Percentiles rank a stretch among this genome's conserved stretches.
These are phyloP conservation scores for Lytechinus variegatus DNA, from an alignment of 35 echinoderm and acorn worm genomes.

Conservation along the genomic window DNA sequence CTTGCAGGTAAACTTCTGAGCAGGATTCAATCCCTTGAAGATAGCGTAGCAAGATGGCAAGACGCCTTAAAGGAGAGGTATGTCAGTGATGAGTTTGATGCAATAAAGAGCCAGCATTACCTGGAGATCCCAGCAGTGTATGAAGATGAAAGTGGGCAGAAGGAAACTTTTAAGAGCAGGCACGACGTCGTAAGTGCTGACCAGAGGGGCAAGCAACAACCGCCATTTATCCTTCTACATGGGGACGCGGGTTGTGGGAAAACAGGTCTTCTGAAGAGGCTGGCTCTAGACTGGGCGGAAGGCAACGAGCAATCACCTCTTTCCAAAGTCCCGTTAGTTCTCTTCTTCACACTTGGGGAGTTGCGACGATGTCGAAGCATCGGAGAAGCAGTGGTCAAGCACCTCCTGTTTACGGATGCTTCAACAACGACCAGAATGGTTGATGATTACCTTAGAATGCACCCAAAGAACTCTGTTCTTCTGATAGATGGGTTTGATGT, in stretches of 20 bases:
- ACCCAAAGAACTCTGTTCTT: background rate
- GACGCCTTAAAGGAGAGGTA: background rate
- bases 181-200: background rate
- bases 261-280: background rate
- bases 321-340: background rate
- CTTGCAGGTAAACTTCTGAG: background rate
- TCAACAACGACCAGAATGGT: constrained; percentile 2
- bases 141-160: background rate
- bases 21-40: background rate
- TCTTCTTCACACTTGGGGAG: background rate
- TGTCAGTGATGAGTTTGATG: background rate
- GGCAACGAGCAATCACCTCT: background rate
- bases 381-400: constrained; percentile 17
- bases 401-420: background rate
- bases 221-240: background rate
- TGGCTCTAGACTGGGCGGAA: constrained; percentile 4
- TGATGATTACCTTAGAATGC: constrained; percentile 2
- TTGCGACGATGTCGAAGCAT: constrained; percentile 6
- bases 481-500: constrained; percentile 3
- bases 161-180: background rate
- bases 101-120: background rate
- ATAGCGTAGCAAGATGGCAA: background rate
- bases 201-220: background rate
- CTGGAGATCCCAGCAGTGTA: background rate
- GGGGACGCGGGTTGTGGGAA: constrained; percentile 26